Evolutionary conservation across 2,888 invertebrate genomes (phyloP).

Genomic region (Drosophila anomelani): DNA sequence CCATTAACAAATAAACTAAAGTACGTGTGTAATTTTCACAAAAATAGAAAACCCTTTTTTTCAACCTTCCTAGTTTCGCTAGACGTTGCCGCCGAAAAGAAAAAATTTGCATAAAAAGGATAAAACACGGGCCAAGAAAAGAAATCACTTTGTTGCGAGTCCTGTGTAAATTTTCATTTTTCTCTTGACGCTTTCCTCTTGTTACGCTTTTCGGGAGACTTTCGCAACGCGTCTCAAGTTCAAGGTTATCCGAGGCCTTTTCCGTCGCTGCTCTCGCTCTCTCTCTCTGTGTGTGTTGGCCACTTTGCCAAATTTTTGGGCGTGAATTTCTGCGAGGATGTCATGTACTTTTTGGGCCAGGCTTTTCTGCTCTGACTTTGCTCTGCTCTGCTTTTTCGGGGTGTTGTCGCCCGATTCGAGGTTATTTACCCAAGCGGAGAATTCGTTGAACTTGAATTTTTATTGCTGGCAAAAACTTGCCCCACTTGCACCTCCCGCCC

Average conservation of each 20-base stretch:
- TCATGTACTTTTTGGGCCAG: conserved; percentile 49
- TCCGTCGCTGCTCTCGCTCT: conserved; percentile 20
- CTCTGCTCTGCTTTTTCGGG: conserved; percentile 50
- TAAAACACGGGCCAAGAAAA: conserved; percentile 8
- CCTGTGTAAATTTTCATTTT: conserved; percentile 46
- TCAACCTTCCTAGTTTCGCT: conserved; percentile 3
- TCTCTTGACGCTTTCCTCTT: conserved; percentile 52
- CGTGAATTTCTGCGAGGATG: conserved; percentile 65
- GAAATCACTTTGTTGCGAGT: conserved; percentile 42
- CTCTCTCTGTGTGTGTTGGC: conserved; percentile 9
- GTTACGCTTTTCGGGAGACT: conserved; percentile 39
- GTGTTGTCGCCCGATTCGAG: conserved; percentile 66
- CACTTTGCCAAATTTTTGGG: conserved; percentile 52
- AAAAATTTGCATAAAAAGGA: conserved; percentile 57
- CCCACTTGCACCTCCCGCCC: conserved; percentile 3
- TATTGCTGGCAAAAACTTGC: conserved; percentile 54
- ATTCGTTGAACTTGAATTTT: conserved; percentile 74
- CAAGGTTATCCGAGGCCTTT: conserved; percentile 64
- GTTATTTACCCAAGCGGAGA: conserved; percentile 71
- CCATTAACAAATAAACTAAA: conserved; percentile 61
- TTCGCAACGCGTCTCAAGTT: conserved; percentile 63
- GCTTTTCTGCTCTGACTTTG: conserved; percentile 30
- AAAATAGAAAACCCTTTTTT: conserved; percentile 16
- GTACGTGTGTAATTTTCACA: conserved; percentile 55
- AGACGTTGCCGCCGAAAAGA: conserved; percentile 20